A percentile compares a stretch with the other conserved stretches of the same genome.
Evolutionary conservation across 37 sponge, comb jelly and placozoan species (phyloP).

Genomic region (Crambe crambe): DNA sequence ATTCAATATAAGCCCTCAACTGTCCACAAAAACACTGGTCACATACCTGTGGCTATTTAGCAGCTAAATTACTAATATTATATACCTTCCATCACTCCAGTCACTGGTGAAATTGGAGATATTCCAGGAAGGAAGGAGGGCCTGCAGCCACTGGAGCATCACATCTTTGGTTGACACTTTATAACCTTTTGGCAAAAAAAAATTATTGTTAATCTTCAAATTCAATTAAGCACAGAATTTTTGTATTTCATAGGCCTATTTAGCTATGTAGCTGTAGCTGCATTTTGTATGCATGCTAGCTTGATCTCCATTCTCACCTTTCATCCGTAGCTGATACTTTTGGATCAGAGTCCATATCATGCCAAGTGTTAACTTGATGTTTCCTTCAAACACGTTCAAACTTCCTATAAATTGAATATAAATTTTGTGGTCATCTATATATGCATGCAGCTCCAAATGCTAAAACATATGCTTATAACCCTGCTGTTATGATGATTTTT

Average conservation of each 20-base stretch:
- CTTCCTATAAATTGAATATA: constrained; percentile 55
- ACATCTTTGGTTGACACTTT: constrained; percentile 46
- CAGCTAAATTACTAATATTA: too few relatives aligned
- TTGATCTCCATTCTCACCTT: too few relatives aligned
- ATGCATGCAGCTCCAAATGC: not conserved
- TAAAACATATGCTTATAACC: not conserved
- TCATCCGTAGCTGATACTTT: constrained; percentile 73
- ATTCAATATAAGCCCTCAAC: too few relatives aligned
- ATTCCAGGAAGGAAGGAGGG: constrained; percentile 59
- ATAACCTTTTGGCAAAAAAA: constrained; percentile 11
- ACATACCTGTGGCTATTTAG: too few relatives aligned
- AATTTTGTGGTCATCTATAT: too few relatives aligned
- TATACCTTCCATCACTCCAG: constrained; percentile 68
- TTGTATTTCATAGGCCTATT: too few relatives aligned
- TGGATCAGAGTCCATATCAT: constrained; percentile 85
- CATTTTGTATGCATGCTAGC: too few relatives aligned
- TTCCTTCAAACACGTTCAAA: constrained; percentile 66
- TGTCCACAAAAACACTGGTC: too few relatives aligned
- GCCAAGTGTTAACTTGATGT: constrained; percentile 69
- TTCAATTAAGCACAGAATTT: too few relatives aligned
- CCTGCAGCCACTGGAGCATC: constrained; percentile 67
- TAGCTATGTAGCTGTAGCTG: too few relatives aligned
- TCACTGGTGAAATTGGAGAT: constrained; percentile 74
- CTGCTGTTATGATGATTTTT: not conserved
- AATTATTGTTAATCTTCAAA: too few relatives aligned